Evolutionary conservation across 2,797 vertebrate genomes (phyloP).

Genomic region (Phyllotis vaccarum): DNA sequence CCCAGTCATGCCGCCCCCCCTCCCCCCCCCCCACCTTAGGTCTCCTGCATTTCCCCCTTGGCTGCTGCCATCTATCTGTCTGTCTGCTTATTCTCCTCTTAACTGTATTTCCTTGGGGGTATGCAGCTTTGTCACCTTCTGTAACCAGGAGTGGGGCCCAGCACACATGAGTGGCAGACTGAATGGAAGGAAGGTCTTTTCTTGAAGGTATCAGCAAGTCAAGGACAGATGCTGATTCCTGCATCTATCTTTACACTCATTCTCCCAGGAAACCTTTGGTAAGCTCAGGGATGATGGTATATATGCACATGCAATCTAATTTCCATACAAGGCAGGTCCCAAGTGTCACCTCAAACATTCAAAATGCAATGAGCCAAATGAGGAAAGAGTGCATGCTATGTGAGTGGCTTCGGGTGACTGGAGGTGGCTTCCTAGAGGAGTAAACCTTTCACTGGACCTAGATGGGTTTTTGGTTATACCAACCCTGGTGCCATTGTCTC

Average conservation of each 20-base stretch:
- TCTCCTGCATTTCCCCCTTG: neutral
- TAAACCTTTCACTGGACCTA: neutral
- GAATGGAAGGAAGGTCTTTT: neutral
- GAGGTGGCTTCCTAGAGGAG: neutral
- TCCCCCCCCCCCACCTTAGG: neutral
- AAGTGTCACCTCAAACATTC: neutral
- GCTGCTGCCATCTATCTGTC: neutral
- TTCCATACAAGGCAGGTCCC: neutral
- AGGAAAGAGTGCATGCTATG: neutral
- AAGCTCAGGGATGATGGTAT: neutral
- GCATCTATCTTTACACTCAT: neutral
- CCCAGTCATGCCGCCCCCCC: neutral
- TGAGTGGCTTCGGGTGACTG: neutral
- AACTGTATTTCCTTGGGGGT: neutral
- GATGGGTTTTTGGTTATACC: neutral
- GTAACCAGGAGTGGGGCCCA: neutral
- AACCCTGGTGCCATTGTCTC: neutral
- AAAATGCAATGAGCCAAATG: neutral
- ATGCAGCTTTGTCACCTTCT: neutral
- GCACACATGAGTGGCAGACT: neutral
- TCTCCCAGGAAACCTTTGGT: neutral
- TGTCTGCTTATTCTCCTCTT: conserved; percentile 5
- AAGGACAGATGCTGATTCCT: neutral
- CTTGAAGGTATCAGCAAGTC: neutral
- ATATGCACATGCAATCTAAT: neutral